Conservation (phyloP, 2,113 vertebrate genomes). For the Epinephelus lanceolatus region DNA sequence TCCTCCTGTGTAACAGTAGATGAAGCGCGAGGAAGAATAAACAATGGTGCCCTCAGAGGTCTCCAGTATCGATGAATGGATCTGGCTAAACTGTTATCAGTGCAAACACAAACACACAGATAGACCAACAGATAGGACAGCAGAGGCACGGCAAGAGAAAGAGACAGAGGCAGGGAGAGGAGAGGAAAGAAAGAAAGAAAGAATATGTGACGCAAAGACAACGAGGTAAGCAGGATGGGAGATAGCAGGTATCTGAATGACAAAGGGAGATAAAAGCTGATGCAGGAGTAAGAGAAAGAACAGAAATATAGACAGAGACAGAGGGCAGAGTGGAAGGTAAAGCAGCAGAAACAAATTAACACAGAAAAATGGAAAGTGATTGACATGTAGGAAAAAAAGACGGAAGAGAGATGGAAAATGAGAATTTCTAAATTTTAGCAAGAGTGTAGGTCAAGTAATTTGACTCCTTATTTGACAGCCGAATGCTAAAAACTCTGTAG, state of each 20-base stretch:
- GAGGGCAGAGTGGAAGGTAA: conserved; percentile 10
- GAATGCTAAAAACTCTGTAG: neutral
- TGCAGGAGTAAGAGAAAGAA: conserved; percentile 4
- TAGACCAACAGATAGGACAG: conserved; percentile 57
- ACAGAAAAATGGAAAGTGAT: conserved; percentile 1
- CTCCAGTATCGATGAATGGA: conserved; percentile 64
- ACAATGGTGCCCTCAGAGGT: conserved; percentile 66
- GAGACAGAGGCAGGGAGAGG: neutral
- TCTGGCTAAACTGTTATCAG: conserved; percentile 72
- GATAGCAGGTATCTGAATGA: conserved; percentile 17
- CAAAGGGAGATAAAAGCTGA: conserved; percentile 3
- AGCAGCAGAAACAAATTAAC: conserved; percentile 22
- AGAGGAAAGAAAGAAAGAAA: neutral
- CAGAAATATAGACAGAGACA: conserved; percentile 19
- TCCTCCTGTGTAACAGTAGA: conserved; percentile 37
- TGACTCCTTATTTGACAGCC: neutral
- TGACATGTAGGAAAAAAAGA: neutral
- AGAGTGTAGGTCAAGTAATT: conserved; percentile 1
- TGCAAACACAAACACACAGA: conserved; percentile 73
- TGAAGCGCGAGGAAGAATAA: conserved; percentile 59
- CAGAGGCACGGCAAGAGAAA: conserved; percentile 20
- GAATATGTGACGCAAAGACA: neutral
- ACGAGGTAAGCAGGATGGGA: neutral
- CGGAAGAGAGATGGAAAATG: neutral
- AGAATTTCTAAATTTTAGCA: conserved; percentile 5